These are phyloP conservation scores for Bubo blakistoni DNA, from an alignment of 2,113 vertebrate genomes.

Conservation along the genomic window DNA sequence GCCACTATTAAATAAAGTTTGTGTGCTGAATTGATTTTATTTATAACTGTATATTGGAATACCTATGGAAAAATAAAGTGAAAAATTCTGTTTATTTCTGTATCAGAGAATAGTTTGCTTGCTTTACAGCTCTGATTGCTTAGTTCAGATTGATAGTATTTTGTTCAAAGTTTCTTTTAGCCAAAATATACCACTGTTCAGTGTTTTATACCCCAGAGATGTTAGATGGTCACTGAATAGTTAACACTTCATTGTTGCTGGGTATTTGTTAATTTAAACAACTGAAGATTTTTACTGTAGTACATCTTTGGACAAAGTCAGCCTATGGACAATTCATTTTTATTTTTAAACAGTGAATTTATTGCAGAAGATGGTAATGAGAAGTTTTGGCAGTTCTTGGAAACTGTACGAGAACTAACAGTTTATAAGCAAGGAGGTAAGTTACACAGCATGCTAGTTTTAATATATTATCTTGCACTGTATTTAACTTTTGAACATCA, in stretches of 20 bases:
- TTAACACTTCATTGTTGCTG: background rate
- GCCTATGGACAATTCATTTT: constrained; percentile 8
- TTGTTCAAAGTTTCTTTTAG: background rate
- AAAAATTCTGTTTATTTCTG: background rate
- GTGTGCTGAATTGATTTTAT: background rate
- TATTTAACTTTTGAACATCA: background rate
- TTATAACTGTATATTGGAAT: background rate
- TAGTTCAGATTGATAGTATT: background rate
- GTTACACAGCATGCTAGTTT: constrained; percentile 28
- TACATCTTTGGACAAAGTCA: background rate
- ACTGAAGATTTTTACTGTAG: background rate
- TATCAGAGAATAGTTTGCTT: background rate
- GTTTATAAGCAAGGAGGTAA: constrained; percentile 91
- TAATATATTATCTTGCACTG: background rate
- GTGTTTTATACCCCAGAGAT: background rate
- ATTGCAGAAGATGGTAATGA: constrained; percentile 94
- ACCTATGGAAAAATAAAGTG: background rate
- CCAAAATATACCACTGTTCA: background rate
- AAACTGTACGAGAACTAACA: constrained; percentile 91
- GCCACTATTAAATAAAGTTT: background rate
- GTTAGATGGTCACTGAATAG: background rate
- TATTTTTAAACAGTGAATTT: constrained; percentile 86
- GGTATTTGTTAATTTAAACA: background rate
- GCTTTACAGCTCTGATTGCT: background rate
- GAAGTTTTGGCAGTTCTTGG: constrained; percentile 98